Conservation (phyloP, 2,797 vertebrate species). For the Gymnodraco acuticeps region DNA sequence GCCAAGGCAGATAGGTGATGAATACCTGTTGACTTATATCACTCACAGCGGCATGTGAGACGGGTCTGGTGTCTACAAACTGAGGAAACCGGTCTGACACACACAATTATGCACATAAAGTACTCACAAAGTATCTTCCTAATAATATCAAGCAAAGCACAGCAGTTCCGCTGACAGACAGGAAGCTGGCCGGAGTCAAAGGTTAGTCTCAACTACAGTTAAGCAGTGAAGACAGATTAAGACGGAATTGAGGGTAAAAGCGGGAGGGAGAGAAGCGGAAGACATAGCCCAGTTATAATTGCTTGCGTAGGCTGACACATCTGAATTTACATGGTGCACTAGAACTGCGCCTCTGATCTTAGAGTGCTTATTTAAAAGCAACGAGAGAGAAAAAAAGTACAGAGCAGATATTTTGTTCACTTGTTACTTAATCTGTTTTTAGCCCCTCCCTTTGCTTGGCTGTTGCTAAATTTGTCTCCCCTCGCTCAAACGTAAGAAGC, state of each 20-base stretch:
- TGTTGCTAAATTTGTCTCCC: slow-evolving; percentile 84
- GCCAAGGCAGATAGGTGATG: slow-evolving; percentile 65
- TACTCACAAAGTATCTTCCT: not conserved
- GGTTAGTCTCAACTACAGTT: slow-evolving; percentile 25
- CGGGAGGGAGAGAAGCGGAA: slow-evolving; percentile 59
- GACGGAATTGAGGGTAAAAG: slow-evolving; percentile 49
- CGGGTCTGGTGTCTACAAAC: slow-evolving; percentile 52
- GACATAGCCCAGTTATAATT: slow-evolving; percentile 78
- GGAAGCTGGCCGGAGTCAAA: slow-evolving; percentile 48
- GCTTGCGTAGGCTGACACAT: slow-evolving; percentile 83
- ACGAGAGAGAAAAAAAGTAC: slow-evolving; percentile 53
- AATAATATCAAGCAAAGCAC: slow-evolving; percentile 13
- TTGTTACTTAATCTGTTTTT: slow-evolving; percentile 77
- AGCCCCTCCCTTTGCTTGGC: slow-evolving; percentile 76
- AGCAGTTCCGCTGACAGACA: slow-evolving; percentile 35
- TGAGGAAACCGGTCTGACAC: slow-evolving; percentile 29
- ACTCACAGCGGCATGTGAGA: slow-evolving; percentile 76
- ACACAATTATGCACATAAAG: slow-evolving; percentile 21
- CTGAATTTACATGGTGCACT: slow-evolving; percentile 78
- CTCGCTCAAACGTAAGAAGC: slow-evolving; percentile 78
- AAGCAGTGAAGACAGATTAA: slow-evolving; percentile 39
- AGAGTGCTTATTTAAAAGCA: slow-evolving; percentile 71
- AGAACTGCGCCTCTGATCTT: slow-evolving; percentile 71
- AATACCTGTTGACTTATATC: slow-evolving; percentile 71
- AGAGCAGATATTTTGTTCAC: slow-evolving; percentile 78